Base-by-base conservation (phyloP, 2,888 invertebrate species). In the Sinhomidia bicolor region DNA sequence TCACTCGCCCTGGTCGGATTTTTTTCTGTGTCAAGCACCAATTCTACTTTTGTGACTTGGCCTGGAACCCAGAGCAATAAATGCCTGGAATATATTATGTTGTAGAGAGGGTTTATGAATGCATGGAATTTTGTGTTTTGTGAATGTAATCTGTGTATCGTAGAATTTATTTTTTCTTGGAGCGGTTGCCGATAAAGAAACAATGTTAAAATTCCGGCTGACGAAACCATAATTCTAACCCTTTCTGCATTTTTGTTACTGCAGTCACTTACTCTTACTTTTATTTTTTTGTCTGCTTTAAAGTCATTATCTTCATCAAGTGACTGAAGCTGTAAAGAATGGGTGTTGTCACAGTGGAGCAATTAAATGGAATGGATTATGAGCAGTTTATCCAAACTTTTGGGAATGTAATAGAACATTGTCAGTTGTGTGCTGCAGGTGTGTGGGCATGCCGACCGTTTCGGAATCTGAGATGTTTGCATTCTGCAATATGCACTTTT, bases 401-500 rank as follows among this genome's bases (percentile, higher is more conserved):
- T 79, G 92, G 91, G 36, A 93, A 93, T 84, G 92, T 92, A 9
- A 83, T 93, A 20, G 93, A 93, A 88, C 91, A 92, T 74, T 92
- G 92, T 82, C 85, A 91, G 10, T 82, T 92, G 29, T 91, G 90
- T 79, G 91, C 92, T 60, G 91, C 91, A 12, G 85, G 89, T 5
- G 81, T 91, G 57, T 92, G 91, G 91, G 86, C 87, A 26, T 29
- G 79, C 91, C 93, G 95, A 62, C 96, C 96, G 1, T 96, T 96
- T 93, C 87, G 92, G 44, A 94, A 93, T 91, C 92, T 94, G 26
- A 93, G 93, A 47, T 94, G 94, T 62, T 93, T 96, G n/a, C 94
- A 94, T 89, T 93, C 93, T 17, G 94, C 95, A 12, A 95, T 95
- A 92, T 93, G 94, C 89, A 92, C 93, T 87, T 95, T 95, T 93